Percentiles rank a stretch among this genome's conserved stretches.
phyloP scores from a whole-genome alignment of 2,888 invertebrate species.

The Himalopsyche japonica region DNA sequence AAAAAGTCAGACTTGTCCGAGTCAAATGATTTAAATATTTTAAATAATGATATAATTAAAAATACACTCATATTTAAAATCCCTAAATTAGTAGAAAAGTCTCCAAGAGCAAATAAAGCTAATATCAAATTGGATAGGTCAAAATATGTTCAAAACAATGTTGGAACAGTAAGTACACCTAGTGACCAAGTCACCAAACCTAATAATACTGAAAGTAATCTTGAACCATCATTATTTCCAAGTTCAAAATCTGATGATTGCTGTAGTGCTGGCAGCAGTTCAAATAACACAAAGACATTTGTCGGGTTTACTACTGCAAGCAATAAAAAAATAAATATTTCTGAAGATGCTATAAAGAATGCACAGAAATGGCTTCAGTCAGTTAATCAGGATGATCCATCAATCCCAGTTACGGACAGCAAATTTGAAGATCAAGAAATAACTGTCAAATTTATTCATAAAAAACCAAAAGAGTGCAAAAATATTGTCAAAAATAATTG shows the following conservation, averaged over 20 bases:
- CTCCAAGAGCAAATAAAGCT: not conserved
- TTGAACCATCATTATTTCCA: too few relatives aligned
- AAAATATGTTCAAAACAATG: too few relatives aligned
- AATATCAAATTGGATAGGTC: too few relatives aligned
- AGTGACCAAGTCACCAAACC: too few relatives aligned
- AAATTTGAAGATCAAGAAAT: not conserved
- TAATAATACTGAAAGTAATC: too few relatives aligned
- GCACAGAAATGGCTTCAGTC: not conserved
- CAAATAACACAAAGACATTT: not conserved
- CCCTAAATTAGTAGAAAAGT: not conserved
- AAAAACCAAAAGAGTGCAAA: too few relatives aligned
- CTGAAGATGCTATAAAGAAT: constrained; percentile 38
- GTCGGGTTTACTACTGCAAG: constrained; percentile 55
- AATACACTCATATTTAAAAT: not conserved
- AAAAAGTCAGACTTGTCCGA: too few relatives aligned
- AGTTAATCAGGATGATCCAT: not conserved
- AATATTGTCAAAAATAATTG: too few relatives aligned
- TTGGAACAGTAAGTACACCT: too few relatives aligned
- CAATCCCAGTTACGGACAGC: not conserved
- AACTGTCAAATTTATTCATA: too few relatives aligned
- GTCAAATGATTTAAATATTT: not conserved
- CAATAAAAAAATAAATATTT: constrained; percentile 52
- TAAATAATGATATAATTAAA: not conserved
- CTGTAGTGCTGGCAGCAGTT: too few relatives aligned
- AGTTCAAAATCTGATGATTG: too few relatives aligned